Conservation (phyloP, 2,888 invertebrate species). For the Melipona beecheii region DNA sequence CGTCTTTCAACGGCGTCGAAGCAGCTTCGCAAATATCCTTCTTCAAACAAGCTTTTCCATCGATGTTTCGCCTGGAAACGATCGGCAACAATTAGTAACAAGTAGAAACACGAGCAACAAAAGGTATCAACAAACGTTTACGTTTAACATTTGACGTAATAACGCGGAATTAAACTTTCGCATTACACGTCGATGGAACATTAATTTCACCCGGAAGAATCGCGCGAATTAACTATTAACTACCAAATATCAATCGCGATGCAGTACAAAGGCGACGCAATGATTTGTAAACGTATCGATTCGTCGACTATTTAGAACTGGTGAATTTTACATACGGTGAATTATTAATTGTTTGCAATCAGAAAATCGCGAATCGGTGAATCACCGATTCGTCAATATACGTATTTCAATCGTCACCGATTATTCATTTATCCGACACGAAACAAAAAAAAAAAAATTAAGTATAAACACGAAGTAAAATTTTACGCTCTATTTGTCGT, state of each 20-base stretch:
- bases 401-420: neutral
- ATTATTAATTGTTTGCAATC: neutral
- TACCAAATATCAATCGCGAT: neutral
- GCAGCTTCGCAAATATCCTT: slow-evolving; percentile 92
- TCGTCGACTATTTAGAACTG: neutral
- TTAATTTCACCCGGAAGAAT: neutral
- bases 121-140: neutral
- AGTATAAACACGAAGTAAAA: no score
- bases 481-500: no score
- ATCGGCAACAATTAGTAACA: neutral
- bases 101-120: neutral
- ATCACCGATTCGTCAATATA: neutral
- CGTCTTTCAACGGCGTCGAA: slow-evolving; percentile 88
- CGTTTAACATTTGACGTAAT: neutral
- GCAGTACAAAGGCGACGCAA: neutral
- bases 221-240: neutral
- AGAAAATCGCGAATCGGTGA: neutral
- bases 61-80: slow-evolving; percentile 86
- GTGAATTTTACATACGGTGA: neutral
- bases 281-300: neutral
- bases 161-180: neutral
- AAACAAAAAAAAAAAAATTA: neutral
- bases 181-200: neutral
- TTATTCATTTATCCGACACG: neutral
- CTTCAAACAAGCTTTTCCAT: slow-evolving; percentile 89